phyloP scores from a whole-genome alignment of 2,888 invertebrate species.

The Microctonus hyperodae region DNA sequence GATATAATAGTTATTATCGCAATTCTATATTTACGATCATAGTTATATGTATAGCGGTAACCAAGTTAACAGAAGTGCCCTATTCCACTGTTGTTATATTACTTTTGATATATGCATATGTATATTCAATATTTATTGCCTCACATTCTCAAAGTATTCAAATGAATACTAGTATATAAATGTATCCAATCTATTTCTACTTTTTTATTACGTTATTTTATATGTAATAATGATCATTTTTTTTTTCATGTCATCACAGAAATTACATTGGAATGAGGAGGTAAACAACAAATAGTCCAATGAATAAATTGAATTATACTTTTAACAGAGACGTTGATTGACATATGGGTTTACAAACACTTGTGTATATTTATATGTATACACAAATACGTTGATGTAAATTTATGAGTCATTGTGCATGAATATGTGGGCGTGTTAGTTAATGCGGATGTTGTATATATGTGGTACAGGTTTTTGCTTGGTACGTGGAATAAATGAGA shows the following conservation, averaged over 20 bases:
- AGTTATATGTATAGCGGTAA: conserved; percentile 17
- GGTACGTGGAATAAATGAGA: not conserved
- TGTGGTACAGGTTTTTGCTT: not conserved
- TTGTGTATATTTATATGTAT: too few species aligned
- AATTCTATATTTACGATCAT: conserved; percentile 9
- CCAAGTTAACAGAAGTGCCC: conserved; percentile 16
- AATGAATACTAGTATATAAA: not conserved
- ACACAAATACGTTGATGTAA: too few species aligned
- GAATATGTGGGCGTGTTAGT: too few species aligned
- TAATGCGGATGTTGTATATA: not conserved
- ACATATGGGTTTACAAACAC: too few species aligned
- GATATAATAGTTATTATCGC: conserved; percentile 20
- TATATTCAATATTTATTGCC: not conserved
- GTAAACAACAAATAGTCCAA: not conserved
- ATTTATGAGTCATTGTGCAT: not conserved
- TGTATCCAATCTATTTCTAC: not conserved
- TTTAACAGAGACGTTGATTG: too few species aligned
- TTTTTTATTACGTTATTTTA: not conserved
- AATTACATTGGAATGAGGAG: not conserved
- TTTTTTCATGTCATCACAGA: not conserved
- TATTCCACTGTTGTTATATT: not conserved
- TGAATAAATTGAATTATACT: too few species aligned
- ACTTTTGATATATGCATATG: not conserved
- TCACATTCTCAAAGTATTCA: not conserved
- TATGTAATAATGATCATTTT: not conserved